Evolutionary conservation across 2,797 vertebrate genomes (phyloP).

Genomic region (Mormyrops boulengeri): DNA sequence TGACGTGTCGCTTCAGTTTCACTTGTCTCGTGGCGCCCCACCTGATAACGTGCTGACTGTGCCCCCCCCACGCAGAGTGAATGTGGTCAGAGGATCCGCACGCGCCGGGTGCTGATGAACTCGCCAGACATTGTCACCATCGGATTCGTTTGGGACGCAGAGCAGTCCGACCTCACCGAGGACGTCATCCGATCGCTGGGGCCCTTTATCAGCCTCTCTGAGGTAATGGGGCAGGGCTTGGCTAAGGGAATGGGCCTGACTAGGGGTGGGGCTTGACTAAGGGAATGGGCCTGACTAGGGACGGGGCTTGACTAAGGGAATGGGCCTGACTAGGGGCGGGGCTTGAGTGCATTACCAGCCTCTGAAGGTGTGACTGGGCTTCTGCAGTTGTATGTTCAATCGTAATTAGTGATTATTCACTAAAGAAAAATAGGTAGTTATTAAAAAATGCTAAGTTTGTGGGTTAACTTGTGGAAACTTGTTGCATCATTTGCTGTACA

Average conservation of each 20-base stretch:
- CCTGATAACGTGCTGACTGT: neutral
- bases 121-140: slow-evolving; percentile 97
- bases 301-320: neutral
- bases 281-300: neutral
- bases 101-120: slow-evolving; percentile 94
- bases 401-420: neutral
- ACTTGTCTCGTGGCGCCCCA: neutral
- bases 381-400: neutral
- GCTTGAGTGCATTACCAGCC: neutral
- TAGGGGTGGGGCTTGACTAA: neutral
- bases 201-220: slow-evolving; percentile 80
- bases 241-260: neutral
- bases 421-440: neutral
- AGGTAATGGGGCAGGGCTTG: slow-evolving; percentile 56
- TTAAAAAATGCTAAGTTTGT: neutral
- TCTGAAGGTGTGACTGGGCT: neutral
- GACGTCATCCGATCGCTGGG: slow-evolving; percentile 83
- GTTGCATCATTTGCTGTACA: neutral
- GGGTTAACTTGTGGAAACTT: neutral
- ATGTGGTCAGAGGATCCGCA: slow-evolving; percentile 90
- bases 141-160: slow-evolving; percentile 92
- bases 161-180: slow-evolving; percentile 90
- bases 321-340: neutral
- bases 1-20: neutral
- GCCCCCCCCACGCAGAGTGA: slow-evolving; percentile 68